phyloP scores from a whole-genome alignment of 2,113 vertebrate species.

The Cinclus cinclus region DNA sequence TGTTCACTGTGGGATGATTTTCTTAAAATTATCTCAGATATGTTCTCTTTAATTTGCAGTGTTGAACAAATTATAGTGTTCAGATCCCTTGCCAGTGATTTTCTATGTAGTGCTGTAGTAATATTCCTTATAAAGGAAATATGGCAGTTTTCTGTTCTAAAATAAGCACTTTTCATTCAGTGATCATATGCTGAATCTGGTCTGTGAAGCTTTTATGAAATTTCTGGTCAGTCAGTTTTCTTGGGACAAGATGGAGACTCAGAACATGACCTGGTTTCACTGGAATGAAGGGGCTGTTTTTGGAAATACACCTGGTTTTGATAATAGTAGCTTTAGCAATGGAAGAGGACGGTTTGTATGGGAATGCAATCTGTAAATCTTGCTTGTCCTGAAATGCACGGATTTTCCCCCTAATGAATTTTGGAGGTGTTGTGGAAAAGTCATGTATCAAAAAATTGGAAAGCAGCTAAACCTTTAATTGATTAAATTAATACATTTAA shows the following conservation, averaged over 20 bases:
- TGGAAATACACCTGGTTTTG: not conserved
- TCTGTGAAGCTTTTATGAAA: not conserved
- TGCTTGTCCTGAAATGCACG: not conserved
- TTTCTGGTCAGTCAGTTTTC: not conserved
- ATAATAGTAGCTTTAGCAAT: not conserved
- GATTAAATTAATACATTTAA: not conserved
- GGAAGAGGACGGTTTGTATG: not conserved
- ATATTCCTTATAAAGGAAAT: not conserved
- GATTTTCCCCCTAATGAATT: not conserved
- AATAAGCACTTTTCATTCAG: not conserved
- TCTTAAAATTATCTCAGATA: not conserved
- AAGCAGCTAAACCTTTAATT: not conserved
- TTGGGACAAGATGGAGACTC: not conserved
- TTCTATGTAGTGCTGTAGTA: not conserved
- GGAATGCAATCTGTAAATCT: not conserved
- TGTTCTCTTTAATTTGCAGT: not conserved
- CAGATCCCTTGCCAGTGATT: not conserved
- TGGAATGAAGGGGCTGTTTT: not conserved
- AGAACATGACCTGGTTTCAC: not conserved
- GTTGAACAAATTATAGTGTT: not conserved
- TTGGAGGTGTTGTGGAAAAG: not conserved
- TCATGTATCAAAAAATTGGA: not conserved
- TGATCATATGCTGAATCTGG: not conserved
- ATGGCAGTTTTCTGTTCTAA: not conserved
- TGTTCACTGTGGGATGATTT: not conserved